Evolutionary conservation across 1,140 invertebrate species (phyloP).

Genomic region (Lineus longissimus): DNA sequence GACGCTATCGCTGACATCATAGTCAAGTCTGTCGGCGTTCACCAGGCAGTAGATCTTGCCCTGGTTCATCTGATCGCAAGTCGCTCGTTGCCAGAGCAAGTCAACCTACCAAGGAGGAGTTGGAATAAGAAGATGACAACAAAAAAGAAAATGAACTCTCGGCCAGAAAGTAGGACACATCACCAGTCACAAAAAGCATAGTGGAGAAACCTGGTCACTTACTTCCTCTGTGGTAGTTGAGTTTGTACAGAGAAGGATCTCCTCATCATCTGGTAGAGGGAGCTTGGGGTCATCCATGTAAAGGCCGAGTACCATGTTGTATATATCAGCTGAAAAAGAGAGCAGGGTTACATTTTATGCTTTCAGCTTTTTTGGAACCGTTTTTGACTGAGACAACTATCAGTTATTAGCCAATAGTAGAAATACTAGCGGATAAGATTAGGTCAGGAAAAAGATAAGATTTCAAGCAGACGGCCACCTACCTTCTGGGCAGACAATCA

Average conservation of each 20-base stretch:
- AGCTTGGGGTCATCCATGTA: slow-evolving; percentile 24
- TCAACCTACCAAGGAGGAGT: slow-evolving; percentile 19
- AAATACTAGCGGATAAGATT: no score
- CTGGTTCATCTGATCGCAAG: slow-evolving; percentile 13
- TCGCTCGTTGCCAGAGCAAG: slow-evolving; percentile 30
- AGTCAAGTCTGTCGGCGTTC: slow-evolving; percentile 32
- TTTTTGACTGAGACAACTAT: no score
- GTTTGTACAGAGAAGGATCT: slow-evolving; percentile 41
- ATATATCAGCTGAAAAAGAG: slow-evolving; percentile 26
- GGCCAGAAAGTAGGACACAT: no score
- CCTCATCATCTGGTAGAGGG: slow-evolving; percentile 36
- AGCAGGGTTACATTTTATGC: no score
- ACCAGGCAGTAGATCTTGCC: slow-evolving; percentile 32
- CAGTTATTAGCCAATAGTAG: no score
- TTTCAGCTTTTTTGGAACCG: no score
- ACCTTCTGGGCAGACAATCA: slow-evolving; percentile 34
- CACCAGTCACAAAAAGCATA: no score
- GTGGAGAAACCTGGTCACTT: no score
- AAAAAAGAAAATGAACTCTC: no score
- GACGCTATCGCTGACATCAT: slow-evolving; percentile 29
- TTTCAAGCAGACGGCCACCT: no score
- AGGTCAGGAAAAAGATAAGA: no score
- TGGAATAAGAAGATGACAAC: no score
- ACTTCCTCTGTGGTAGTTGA: slow-evolving; percentile 40
- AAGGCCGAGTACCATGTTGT: slow-evolving; percentile 31